phyloP scores from a whole-genome alignment of 2,113 vertebrate genomes.

The Scophthalmus maximus region DNA sequence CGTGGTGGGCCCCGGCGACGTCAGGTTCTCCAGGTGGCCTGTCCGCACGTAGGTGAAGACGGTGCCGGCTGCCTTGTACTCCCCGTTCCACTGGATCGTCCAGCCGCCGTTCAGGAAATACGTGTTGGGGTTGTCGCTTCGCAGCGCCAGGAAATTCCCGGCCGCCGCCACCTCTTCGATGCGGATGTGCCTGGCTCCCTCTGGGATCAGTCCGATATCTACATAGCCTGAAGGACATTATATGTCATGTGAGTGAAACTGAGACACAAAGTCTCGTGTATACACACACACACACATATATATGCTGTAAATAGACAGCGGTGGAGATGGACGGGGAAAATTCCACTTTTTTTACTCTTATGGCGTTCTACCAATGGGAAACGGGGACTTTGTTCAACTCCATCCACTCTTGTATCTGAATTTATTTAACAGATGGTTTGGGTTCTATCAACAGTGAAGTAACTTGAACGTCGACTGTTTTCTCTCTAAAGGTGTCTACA shows the following conservation, averaged over 20 bases:
- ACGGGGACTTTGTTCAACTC: neutral
- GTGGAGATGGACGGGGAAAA: neutral
- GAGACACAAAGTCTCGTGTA: neutral
- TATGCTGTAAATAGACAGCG: neutral
- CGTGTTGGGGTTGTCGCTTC: constrained; percentile 87
- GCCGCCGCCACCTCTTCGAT: constrained; percentile 92
- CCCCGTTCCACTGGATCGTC: constrained; percentile 96
- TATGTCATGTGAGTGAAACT: neutral
- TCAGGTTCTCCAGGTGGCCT: constrained; percentile 93
- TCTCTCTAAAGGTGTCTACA: no score
- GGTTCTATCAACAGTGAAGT: no score
- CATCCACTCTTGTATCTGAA: no score
- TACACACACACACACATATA: no score
- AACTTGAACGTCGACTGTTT: no score
- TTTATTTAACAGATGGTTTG: no score
- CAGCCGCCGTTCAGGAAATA: constrained; percentile 96
- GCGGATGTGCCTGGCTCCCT: constrained; percentile 89
- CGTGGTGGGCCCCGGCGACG: constrained; percentile 90
- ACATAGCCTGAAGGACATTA: constrained; percentile 86
- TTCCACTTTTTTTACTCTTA: neutral
- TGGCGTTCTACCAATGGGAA: neutral
- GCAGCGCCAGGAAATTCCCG: constrained; percentile 91
- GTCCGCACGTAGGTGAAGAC: constrained; percentile 92
- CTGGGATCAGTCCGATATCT: constrained; percentile 92
- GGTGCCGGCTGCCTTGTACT: constrained; percentile 92